phyloP scores from a whole-genome alignment of 2,888 invertebrate genomes.

The Allacma fusca region DNA sequence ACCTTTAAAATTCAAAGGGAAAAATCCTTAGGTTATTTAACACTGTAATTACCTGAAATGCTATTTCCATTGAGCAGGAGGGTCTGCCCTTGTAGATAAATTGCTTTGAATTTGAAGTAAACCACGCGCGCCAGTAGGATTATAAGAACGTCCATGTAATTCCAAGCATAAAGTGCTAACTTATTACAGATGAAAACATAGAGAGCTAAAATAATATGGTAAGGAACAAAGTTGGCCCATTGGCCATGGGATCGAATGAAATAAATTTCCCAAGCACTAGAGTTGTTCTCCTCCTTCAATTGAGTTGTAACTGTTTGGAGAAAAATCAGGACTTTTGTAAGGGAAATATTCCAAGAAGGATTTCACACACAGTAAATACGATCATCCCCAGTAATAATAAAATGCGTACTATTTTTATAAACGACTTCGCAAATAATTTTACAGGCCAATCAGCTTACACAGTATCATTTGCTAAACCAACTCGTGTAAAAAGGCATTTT shows the following conservation, averaged over 20 bases:
- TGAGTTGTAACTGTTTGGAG: too few relatives aligned
- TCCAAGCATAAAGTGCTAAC: slow-evolving; percentile 37
- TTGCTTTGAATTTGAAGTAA: slow-evolving; percentile 40
- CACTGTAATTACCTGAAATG: background rate
- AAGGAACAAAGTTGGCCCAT: slow-evolving; percentile 32
- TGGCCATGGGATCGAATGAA: slow-evolving; percentile 27
- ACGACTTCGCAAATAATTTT: too few relatives aligned
- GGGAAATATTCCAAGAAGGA: too few relatives aligned
- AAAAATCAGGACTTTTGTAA: too few relatives aligned
- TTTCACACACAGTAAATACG: too few relatives aligned
- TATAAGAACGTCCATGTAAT: slow-evolving; percentile 38
- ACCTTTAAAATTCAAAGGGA: too few relatives aligned
- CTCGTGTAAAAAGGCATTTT: too few relatives aligned
- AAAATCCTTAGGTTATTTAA: background rate
- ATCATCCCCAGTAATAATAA: too few relatives aligned
- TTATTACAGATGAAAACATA: slow-evolving; percentile 36
- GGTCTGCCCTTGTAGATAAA: slow-evolving; percentile 19
- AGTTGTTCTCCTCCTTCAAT: too few relatives aligned
- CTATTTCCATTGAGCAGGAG: background rate
- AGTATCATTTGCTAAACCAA: too few relatives aligned
- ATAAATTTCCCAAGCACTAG: slow-evolving; percentile 26
- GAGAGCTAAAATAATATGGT: slow-evolving; percentile 5
- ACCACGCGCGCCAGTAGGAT: slow-evolving; percentile 32
- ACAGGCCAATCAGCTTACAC: too few relatives aligned
- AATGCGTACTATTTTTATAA: too few relatives aligned